Evolutionary conservation across 1,140 invertebrate species (phyloP).

Genomic region (Lasaia peninsularis): DNA sequence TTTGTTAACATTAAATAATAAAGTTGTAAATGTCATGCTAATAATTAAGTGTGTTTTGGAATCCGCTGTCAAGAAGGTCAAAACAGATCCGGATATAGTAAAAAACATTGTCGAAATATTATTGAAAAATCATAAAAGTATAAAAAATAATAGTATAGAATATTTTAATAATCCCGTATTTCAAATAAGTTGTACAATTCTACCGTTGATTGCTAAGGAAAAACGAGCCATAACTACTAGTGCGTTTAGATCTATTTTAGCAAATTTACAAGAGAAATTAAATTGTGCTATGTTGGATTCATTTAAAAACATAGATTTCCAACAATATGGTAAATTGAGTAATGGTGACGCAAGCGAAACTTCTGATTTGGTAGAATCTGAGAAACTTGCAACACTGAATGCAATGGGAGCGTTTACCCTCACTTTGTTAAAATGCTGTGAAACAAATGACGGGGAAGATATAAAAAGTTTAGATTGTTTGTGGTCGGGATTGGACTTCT

Average conservation of each 20-base stretch:
- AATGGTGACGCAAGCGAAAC: conserved; percentile 32
- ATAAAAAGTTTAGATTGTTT: conserved; percentile 56
- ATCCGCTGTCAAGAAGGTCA: conserved; percentile 58
- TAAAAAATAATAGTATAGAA: conserved; percentile 38
- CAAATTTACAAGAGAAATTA: conserved; percentile 62
- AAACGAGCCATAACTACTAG: conserved; percentile 56
- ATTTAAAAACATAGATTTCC: conserved; percentile 59
- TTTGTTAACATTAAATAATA: conserved; percentile 51
- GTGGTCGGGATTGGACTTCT: conserved; percentile 55
- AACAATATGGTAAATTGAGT: conserved; percentile 23
- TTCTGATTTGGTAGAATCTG: conserved; percentile 30
- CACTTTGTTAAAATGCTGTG: conserved; percentile 58
- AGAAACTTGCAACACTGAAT: conserved; percentile 50
- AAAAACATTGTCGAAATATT: conserved; percentile 53
- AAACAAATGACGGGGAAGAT: conserved; percentile 48
- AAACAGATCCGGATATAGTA: conserved; percentile 50
- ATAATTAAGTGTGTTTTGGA: conserved; percentile 53
- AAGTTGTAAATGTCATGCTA: conserved; percentile 45
- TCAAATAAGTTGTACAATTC: conserved; percentile 57
- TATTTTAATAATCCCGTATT: conserved; percentile 53
- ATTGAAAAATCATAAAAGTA: conserved; percentile 42
- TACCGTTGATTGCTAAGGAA: conserved; percentile 61
- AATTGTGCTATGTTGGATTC: conserved; percentile 52
- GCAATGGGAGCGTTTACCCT: conserved; percentile 60
- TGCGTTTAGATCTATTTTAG: conserved; percentile 56